phyloP scores from a whole-genome alignment of 35 echinoderm and acorn worm genomes.

The Amphiura filiformis region DNA sequence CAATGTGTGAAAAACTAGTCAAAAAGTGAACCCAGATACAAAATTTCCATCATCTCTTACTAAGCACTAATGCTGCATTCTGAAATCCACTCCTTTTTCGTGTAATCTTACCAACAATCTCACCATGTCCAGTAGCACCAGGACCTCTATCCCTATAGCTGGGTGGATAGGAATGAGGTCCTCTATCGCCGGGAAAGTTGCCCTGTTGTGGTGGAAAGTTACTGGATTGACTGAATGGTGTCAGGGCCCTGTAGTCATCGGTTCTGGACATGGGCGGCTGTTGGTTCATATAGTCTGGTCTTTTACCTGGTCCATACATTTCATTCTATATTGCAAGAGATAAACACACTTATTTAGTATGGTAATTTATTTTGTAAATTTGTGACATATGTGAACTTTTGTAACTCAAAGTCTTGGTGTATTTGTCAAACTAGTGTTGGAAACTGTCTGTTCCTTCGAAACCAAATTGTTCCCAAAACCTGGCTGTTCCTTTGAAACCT shows the following conservation, averaged over 20 bases:
- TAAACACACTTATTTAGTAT: too few relatives aligned
- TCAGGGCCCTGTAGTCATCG: conserved; percentile 33
- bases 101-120: background rate
- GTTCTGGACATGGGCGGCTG: conserved; percentile 33
- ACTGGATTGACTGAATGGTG: conserved; percentile 57
- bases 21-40: too few relatives aligned
- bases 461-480: too few relatives aligned
- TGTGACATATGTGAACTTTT: too few relatives aligned
- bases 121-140: background rate
- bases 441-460: too few relatives aligned
- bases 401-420: too few relatives aligned
- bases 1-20: too few relatives aligned
- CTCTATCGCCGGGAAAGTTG: conserved; percentile 26
- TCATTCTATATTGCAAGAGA: conserved; percentile 50
- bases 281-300: conserved; percentile 57
- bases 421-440: too few relatives aligned
- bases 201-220: conserved; percentile 57
- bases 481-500: too few relatives aligned
- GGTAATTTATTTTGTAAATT: too few relatives aligned
- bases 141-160: conserved; percentile 50
- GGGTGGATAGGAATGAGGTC: conserved; percentile 35
- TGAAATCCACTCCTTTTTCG: too few relatives aligned
- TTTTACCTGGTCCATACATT: conserved; percentile 73
- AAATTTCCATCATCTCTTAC: background rate
- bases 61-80: background rate